Conservation (phyloP, 1,140 invertebrate genomes). For the Lordiphosa stackelbergi region DNA sequence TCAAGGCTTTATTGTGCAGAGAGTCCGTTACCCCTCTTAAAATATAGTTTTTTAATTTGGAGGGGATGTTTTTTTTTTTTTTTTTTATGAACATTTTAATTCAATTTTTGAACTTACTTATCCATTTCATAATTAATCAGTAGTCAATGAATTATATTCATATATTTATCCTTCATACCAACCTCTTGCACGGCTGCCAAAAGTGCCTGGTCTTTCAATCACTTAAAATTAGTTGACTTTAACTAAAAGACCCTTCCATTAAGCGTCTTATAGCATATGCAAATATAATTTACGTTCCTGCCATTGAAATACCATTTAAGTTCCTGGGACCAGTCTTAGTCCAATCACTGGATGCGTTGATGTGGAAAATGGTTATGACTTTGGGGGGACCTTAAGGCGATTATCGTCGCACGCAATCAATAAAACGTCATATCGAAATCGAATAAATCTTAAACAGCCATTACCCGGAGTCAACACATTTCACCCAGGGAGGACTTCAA, state of each 20-base stretch:
- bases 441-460: constrained; percentile 44
- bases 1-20: too few species aligned
- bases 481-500: constrained; percentile 23
- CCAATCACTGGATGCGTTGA: constrained; percentile 15
- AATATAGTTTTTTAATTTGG: too few species aligned
- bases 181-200: too few species aligned
- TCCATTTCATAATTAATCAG: too few species aligned
- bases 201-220: background rate
- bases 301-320: background rate
- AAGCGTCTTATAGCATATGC: background rate
- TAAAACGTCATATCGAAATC: constrained; percentile 34
- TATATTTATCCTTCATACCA: too few species aligned
- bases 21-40: too few species aligned
- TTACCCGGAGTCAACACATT: constrained; percentile 9
- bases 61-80: too few species aligned
- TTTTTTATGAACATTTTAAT: too few species aligned
- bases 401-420: constrained; percentile 51
- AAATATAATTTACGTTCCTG: constrained; percentile 2
- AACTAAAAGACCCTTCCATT: background rate
- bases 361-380: constrained; percentile 27
- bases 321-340: constrained; percentile 1
- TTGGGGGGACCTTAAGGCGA: constrained; percentile 18
- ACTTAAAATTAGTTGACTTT: background rate
- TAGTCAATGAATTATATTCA: too few species aligned
- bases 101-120: too few species aligned